Evolutionary conservation across 1,140 invertebrate species (phyloP).

Genomic region (Odontomachus brunneus): DNA sequence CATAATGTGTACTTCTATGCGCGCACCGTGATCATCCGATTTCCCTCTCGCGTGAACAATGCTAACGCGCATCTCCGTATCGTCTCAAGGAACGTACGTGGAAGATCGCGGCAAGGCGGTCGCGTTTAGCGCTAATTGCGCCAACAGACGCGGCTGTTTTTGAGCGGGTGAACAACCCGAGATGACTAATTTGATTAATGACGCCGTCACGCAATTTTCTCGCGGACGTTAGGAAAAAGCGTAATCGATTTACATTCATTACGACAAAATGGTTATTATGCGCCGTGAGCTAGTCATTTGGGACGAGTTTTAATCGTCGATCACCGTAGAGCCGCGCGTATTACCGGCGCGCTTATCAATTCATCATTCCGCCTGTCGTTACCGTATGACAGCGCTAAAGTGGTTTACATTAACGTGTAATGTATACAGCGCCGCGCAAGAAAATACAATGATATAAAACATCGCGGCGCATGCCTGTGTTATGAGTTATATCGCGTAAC

Average conservation of each 20-base stretch:
- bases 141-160: constrained; percentile 39
- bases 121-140: constrained; percentile 39
- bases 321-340: constrained; percentile 39
- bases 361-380: constrained; percentile 55
- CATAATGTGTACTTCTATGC: no score
- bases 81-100: background rate
- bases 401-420: constrained; percentile 57
- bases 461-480: constrained; percentile 19
- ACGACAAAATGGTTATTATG: constrained; percentile 61
- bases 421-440: constrained; percentile 53
- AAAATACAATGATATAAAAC: constrained; percentile 56
- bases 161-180: constrained; percentile 17
- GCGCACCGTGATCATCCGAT: constrained; percentile 2
- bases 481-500: constrained; percentile 48
- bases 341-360: constrained; percentile 54
- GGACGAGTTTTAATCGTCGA: constrained; percentile 50
- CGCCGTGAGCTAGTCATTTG: constrained; percentile 50
- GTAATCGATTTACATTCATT: constrained; percentile 61
- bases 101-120: background rate
- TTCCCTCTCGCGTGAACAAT: constrained; percentile 24
- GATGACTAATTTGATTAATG: constrained; percentile 58
- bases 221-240: constrained; percentile 36
- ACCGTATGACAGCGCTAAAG: constrained; percentile 53
- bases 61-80: background rate
- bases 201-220: constrained; percentile 46